Conservation (phyloP, 1,140 invertebrate species). For the Leguminivora glycinivorella region DNA sequence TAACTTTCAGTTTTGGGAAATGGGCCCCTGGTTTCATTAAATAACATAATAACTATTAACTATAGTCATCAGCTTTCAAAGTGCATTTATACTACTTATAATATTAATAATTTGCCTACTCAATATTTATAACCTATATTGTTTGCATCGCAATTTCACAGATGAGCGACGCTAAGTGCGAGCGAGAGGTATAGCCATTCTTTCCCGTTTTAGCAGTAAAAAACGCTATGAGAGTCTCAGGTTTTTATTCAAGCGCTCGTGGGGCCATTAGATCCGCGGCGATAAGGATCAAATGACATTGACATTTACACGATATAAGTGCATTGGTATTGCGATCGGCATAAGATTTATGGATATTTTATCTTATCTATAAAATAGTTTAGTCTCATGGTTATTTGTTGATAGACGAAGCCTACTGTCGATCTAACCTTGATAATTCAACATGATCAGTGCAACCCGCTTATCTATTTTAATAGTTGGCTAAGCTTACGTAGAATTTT, state of each 20-base stretch:
- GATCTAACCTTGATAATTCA: neutral
- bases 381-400: neutral
- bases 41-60: too few species aligned
- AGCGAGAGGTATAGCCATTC: neutral
- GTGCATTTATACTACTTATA: too few species aligned
- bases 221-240: conserved; percentile 10
- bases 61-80: too few species aligned
- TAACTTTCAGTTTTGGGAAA: too few species aligned
- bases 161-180: neutral
- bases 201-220: neutral
- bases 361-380: neutral
- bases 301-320: neutral
- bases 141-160: neutral
- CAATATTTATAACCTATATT: conserved; percentile 13
- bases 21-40: too few species aligned
- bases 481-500: too few species aligned
- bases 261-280: neutral
- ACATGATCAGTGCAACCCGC: neutral
- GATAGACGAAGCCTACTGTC: neutral
- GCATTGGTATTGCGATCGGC: neutral
- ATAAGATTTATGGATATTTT: neutral
- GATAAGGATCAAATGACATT: neutral
- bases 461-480: neutral
- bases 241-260: conserved; percentile 3
- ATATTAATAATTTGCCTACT: neutral